Evolutionary conservation across 2,113 vertebrate species (phyloP).

Genomic region (Triplophysa siluroides): DNA sequence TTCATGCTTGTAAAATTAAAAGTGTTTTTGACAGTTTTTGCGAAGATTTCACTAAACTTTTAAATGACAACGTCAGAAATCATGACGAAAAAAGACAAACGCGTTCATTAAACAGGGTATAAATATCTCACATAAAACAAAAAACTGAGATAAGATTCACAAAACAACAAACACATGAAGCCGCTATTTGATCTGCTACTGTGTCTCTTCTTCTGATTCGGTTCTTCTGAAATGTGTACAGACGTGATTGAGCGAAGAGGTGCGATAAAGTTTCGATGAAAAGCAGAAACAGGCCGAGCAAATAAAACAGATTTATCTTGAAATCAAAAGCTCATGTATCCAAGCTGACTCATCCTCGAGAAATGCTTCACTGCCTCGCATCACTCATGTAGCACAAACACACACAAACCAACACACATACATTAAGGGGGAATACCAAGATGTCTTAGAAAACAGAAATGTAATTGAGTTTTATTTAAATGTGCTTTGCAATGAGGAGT

Average conservation of each 20-base stretch:
- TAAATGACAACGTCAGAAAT: neutral
- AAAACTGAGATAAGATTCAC: slow-evolving; percentile 5
- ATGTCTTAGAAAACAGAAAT: neutral
- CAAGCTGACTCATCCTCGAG: slow-evolving; percentile 46
- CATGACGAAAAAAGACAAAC: slow-evolving; percentile 7
- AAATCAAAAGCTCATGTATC: slow-evolving; percentile 54
- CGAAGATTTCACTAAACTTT: too few relatives aligned
- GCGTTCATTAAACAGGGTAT: neutral
- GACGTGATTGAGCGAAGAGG: slow-evolving; percentile 7
- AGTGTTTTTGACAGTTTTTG: neutral
- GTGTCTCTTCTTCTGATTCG: slow-evolving; percentile 61
- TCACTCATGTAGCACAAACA: slow-evolving; percentile 21
- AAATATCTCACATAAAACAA: slow-evolving; percentile 11
- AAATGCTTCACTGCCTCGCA: slow-evolving; percentile 41
- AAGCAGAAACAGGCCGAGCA: slow-evolving; percentile 9
- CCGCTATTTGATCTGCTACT: slow-evolving; percentile 59
- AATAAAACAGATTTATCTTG: slow-evolving; percentile 62
- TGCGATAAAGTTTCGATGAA: slow-evolving; percentile 49
- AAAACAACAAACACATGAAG: neutral
- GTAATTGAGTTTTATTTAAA: neutral
- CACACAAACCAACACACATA: neutral
- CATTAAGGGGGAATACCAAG: neutral
- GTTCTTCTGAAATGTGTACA: slow-evolving; percentile 58
- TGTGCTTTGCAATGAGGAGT: neutral
- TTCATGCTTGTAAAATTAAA: neutral